Conservation (phyloP, 2,113 vertebrate species). For the Otocyon megalotis region DNA sequence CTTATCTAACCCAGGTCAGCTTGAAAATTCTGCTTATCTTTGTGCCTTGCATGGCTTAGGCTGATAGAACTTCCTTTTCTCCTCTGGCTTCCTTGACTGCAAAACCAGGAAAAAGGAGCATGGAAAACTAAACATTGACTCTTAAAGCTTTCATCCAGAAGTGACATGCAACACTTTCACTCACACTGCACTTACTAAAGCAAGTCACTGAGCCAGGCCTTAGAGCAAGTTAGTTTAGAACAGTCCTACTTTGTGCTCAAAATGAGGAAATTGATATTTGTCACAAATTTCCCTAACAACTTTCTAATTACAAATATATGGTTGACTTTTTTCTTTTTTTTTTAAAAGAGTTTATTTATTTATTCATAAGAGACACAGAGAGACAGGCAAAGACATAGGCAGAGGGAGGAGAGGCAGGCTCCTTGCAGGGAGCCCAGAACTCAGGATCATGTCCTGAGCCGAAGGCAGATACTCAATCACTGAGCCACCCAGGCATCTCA, state of each 20-base stretch:
- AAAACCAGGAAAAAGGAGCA: neutral
- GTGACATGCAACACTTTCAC: neutral
- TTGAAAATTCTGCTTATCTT: neutral
- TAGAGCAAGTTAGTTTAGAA: neutral
- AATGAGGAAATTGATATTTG: neutral
- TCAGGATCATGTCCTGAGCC: too few relatives aligned
- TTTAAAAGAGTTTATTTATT: too few relatives aligned
- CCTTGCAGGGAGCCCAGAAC: too few relatives aligned
- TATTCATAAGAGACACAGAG: too few relatives aligned
- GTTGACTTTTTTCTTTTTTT: neutral
- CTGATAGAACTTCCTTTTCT: neutral
- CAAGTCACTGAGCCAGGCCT: neutral
- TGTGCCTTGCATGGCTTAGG: neutral
- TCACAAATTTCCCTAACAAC: neutral
- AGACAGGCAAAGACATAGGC: too few relatives aligned
- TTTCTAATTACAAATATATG: neutral
- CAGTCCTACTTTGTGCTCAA: neutral
- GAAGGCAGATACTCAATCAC: too few relatives aligned
- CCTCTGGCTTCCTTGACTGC: neutral
- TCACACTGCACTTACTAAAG: neutral
- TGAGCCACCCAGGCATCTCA: too few relatives aligned
- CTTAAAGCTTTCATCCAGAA: neutral
- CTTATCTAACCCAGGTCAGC: neutral
- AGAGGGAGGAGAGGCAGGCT: too few relatives aligned
- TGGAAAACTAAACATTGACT: constrained; percentile 5